Conservation (phyloP, 2,113 vertebrate genomes). For the Xiphophorus maculatus region DNA sequence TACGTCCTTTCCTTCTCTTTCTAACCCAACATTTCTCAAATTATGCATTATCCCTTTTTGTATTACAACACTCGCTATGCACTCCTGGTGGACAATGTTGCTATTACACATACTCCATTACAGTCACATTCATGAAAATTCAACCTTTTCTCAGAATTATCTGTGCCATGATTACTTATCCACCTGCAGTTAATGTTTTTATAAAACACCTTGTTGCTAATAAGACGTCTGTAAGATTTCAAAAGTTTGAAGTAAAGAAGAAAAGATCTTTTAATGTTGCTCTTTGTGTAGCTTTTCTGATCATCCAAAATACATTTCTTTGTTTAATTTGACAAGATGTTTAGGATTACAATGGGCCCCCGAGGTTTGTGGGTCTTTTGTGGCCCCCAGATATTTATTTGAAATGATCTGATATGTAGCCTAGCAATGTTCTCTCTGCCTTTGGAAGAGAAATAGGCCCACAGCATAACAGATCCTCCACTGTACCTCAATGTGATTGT, state of each 20-base stretch:
- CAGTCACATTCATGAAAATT: background rate
- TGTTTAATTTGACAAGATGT: background rate
- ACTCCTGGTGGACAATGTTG: background rate
- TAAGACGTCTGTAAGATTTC: background rate
- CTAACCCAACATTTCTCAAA: background rate
- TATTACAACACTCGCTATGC: background rate
- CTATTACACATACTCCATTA: background rate
- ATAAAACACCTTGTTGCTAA: background rate
- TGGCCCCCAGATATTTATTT: background rate
- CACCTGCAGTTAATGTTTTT: background rate
- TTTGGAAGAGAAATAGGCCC: background rate
- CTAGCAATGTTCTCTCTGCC: background rate
- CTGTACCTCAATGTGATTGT: background rate
- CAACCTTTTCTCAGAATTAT: background rate
- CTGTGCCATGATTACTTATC: background rate
- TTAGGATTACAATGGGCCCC: background rate
- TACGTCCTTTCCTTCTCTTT: background rate
- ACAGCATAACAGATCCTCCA: background rate
- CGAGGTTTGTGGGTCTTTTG: no score
- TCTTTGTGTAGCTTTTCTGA: no score
- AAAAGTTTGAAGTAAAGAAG: background rate
- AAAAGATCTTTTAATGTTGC: no score
- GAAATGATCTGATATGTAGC: background rate
- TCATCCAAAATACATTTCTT: background rate
- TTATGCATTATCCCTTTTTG: conserved; percentile 5